Base-by-base conservation (phyloP, 2,888 invertebrate species). In the Orgyia antiqua region DNA sequence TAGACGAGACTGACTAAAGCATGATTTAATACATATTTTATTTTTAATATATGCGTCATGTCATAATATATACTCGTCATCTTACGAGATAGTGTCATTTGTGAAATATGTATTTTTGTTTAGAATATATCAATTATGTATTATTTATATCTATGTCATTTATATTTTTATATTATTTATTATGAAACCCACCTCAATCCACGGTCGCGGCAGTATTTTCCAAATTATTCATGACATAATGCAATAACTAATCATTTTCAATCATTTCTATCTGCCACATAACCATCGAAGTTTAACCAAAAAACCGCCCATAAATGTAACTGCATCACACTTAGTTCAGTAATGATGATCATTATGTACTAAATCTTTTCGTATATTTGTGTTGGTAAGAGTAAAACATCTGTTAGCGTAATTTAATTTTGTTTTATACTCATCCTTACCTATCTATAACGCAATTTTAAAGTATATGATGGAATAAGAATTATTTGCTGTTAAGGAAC, bases 1-100 rank as follows among this genome's bases (percentile, higher is more conserved):
- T n/a, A 20, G 20, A 20, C 29, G 36, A 46, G 72, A 73, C 78
- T 77, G 78, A 78, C 78, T 74, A 73, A 70, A 72, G 78, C 79
- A 78, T 78, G 68, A 57, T 49, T 15, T n/a, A n/a, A n/a, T n/a
- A 20, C 20, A n/a, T 20, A 53, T 18, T 13, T 52, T 56, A 42
- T 35, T 39, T 31, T 35, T 25, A 45, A 24, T 37, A 38, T 38
- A 36, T 31, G 29, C 15, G 25, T 34, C 51, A 45, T 40, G 17
- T 42, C 51, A 57, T 60, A 54, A 54, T 53, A 54, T 64, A 37
- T 42, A 42, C 50, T 48, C 26, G 34, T 26, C 52, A 58, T 58
- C 39, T 46, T 51, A 40, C n/a, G n/a, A n/a, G n/a, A 38, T 45
- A 42, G 42, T 38, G 31, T 39, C 50, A 52, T 51, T 35, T 45